phyloP scores from a whole-genome alignment of 2,888 invertebrate species.

The Orchestes rusci region DNA sequence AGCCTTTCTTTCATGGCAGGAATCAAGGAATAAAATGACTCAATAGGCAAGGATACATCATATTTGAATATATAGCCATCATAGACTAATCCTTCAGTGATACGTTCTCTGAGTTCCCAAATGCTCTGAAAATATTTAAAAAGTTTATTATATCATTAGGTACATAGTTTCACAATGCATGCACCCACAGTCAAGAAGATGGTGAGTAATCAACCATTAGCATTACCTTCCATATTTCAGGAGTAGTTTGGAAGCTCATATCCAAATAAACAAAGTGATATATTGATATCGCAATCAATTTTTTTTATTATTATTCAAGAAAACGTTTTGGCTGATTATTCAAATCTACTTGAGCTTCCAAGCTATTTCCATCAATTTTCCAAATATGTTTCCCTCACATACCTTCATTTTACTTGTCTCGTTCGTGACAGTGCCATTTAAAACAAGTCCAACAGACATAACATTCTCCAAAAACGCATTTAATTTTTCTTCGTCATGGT shows the following conservation, averaged over 20 bases:
- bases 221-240: no score
- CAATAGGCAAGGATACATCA: constrained; percentile 84
- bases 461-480: constrained; percentile 66
- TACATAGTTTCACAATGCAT: no score
- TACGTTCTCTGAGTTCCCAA: constrained; percentile 82
- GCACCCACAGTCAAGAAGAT: no score
- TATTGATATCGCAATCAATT: no score
- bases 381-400: no score
- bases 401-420: constrained; percentile 77
- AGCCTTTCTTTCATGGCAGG: constrained; percentile 60
- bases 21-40: constrained; percentile 78
- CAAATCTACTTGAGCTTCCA: no score
- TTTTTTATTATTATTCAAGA: no score
- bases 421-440: constrained; percentile 80
- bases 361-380: no score
- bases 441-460: constrained; percentile 62
- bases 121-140: constrained; percentile 53
- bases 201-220: no score
- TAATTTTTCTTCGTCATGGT: constrained; percentile 86
- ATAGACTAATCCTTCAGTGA: constrained; percentile 64
- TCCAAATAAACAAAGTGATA: no score
- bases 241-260: no score
- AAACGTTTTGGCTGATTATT: no score
- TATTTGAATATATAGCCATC: constrained; percentile 94
- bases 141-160: constrained; percentile 1